A percentile compares a stretch with the other conserved stretches of the same genome.
phyloP scores from a whole-genome alignment of 2,888 invertebrate genomes.

The Lasioglossum figueresi region DNA sequence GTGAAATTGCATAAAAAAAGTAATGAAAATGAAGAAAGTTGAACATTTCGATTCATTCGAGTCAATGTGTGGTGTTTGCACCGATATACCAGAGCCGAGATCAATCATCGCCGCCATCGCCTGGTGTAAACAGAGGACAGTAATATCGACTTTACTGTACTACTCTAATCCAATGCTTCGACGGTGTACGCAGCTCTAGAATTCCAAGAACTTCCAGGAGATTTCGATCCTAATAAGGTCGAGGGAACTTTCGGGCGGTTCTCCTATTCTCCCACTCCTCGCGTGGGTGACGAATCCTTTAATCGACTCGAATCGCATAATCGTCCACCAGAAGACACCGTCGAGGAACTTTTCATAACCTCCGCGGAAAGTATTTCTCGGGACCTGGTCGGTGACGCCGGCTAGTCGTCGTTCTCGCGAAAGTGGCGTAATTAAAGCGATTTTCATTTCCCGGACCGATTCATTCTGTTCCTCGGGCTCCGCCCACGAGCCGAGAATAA shows the following conservation, averaged over 20 bases:
- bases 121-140: no score
- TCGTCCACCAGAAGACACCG: constrained; percentile 1
- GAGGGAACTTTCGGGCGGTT: background rate
- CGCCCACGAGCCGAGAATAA: constrained; percentile 22
- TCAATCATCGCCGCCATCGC: no score
- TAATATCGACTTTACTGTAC: no score
- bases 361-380: constrained; percentile 16
- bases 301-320: constrained; percentile 19
- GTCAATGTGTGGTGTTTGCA: no score
- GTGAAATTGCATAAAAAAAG: no score
- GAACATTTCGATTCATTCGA: no score
- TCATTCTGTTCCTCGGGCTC: constrained; percentile 26
- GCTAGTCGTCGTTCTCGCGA: constrained; percentile 3
- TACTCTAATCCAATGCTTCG: background rate
- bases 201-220: background rate
- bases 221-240: constrained; percentile 4
- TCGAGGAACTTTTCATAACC: constrained; percentile 21
- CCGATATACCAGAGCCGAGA: no score
- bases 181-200: background rate
- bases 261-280: background rate
- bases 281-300: background rate
- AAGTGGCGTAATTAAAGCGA: constrained; percentile 51
- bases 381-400: constrained; percentile 11
- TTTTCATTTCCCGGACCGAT: constrained; percentile 43
- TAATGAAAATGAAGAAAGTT: no score